These are phyloP conservation scores for Drosophila ustulata DNA, from an alignment of 2,888 invertebrate genomes.

Conservation along the genomic window DNA sequence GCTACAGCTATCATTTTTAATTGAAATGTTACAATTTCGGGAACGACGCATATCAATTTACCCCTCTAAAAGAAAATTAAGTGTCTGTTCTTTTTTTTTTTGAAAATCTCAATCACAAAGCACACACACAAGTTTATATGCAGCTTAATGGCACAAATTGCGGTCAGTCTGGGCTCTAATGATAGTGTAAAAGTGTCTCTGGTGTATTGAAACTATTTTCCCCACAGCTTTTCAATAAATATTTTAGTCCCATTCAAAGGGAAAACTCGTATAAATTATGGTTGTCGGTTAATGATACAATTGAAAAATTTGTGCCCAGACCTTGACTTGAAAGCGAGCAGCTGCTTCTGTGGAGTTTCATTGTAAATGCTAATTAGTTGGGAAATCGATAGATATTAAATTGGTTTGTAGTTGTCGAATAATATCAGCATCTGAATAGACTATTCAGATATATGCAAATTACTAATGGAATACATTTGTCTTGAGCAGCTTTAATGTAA, in stretches of 20 bases:
- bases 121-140: not conserved
- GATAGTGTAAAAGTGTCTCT: slow-evolving; percentile 8
- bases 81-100: not conserved
- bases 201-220: slow-evolving; percentile 3
- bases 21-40: slow-evolving; percentile 61
- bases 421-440: not conserved
- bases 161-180: slow-evolving; percentile 21
- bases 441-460: not conserved
- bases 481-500: not conserved
- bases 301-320: not conserved
- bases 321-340: not conserved
- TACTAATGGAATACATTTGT: not conserved
- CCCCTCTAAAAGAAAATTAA: slow-evolving; percentile 20
- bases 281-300: not conserved
- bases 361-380: not conserved
- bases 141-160: slow-evolving; percentile 22
- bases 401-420: not conserved
- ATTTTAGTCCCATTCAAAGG: not conserved
- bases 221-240: slow-evolving; percentile 4
- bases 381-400: not conserved
- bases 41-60: slow-evolving; percentile 46
- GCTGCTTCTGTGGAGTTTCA: not conserved
- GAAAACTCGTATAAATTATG: slow-evolving; percentile 10
- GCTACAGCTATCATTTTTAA: slow-evolving; percentile 57
- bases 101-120: slow-evolving; percentile 16